Evolutionary conservation across 2,888 invertebrate genomes (phyloP).

Genomic region (Standfussiana lucernea): DNA sequence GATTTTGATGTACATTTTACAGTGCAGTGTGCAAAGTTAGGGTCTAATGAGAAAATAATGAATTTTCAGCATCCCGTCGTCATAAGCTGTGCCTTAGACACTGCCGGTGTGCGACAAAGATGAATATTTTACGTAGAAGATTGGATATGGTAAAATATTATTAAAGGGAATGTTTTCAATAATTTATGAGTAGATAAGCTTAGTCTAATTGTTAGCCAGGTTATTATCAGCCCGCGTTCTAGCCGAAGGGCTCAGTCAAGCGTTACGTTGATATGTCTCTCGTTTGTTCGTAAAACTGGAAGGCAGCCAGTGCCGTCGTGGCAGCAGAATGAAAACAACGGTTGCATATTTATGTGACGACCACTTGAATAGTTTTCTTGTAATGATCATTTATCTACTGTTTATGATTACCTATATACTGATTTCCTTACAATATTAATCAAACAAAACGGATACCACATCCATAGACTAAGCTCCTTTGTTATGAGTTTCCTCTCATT

Average conservation of each 20-base stretch:
- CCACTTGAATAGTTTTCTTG: neutral
- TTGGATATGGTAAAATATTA: conserved; percentile 26
- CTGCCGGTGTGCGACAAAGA: conserved; percentile 34
- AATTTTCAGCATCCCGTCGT: conserved; percentile 74
- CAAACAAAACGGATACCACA: conserved; percentile 8
- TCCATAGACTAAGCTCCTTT: neutral
- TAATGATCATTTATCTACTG: neutral
- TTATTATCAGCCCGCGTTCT: neutral
- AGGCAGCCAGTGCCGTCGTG: neutral
- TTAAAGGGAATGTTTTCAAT: neutral
- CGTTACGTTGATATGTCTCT: neutral
- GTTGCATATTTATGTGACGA: neutral
- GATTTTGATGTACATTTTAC: conserved; percentile 40
- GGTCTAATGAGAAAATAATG: conserved; percentile 84
- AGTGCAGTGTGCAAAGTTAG: conserved; percentile 63
- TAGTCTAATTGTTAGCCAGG: too few species aligned
- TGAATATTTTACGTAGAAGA: conserved; percentile 1
- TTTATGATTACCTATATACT: neutral
- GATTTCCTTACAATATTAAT: neutral
- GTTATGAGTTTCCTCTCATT: conserved; percentile 68
- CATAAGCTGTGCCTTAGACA: conserved; percentile 73
- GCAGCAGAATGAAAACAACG: neutral
- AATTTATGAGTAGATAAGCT: neutral
- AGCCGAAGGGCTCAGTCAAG: neutral
- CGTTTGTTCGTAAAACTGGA: neutral